Conservation (phyloP, 2,797 vertebrate species). For the Geotrypetes seraphini region DNA sequence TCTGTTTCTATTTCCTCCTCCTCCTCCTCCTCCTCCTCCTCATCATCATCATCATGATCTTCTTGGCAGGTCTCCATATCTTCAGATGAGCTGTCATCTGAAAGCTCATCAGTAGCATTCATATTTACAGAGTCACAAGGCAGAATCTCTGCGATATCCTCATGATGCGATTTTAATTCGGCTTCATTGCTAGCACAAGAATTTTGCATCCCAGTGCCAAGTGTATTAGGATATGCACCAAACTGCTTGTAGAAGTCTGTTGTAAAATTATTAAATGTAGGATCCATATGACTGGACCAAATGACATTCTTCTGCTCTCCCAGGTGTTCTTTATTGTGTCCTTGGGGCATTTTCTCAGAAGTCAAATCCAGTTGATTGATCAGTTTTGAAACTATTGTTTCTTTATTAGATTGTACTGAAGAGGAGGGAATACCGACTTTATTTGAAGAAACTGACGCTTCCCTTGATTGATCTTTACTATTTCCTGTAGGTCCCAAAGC, state of each 20-base stretch:
- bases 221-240: conserved; percentile 64
- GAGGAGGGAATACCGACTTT: conserved; percentile 46
- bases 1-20: conserved; percentile 62
- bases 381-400: conserved; percentile 50
- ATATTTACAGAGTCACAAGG: conserved; percentile 55
- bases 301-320: conserved; percentile 65
- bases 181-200: conserved; percentile 63
- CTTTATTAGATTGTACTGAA: conserved; percentile 46
- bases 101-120: conserved; percentile 62
- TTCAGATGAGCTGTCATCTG: conserved; percentile 73
- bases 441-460: conserved; percentile 34
- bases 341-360: conserved; percentile 49
- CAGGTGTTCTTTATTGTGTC: conserved; percentile 54
- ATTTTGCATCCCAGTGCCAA: conserved; percentile 54
- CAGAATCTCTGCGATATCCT: conserved; percentile 57
- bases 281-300: conserved; percentile 80
- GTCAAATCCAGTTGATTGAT: conserved; percentile 44
- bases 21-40: conserved; percentile 45
- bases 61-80: conserved; percentile 77
- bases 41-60: conserved; percentile 62
- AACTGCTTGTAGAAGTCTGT: conserved; percentile 93
- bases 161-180: conserved; percentile 46
- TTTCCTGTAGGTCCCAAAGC: conserved; percentile 43
- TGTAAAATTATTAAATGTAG: conserved; percentile 71
- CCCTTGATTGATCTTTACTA: conserved; percentile 68